Conservation (phyloP, 1,140 invertebrate genomes). For the Drosophila watanabei region DNA sequence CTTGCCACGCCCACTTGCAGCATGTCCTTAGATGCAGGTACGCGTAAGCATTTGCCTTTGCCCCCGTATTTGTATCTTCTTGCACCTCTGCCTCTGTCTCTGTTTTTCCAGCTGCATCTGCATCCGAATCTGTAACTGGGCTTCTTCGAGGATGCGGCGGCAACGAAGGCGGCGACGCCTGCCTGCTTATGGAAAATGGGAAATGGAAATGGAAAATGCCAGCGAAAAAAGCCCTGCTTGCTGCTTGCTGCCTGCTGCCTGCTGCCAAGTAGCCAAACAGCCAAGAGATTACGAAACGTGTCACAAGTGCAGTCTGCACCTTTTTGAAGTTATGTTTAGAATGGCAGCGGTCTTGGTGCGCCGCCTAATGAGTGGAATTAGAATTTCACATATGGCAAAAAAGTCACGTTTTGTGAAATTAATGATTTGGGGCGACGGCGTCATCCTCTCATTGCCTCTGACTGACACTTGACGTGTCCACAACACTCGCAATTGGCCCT, state of each 20-base stretch:
- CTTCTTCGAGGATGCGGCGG: conserved; percentile 47
- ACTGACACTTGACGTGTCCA: conserved; percentile 51
- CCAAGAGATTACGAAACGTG: conserved; percentile 82
- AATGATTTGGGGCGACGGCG: conserved; percentile 77
- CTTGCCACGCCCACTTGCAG: conserved; percentile 17
- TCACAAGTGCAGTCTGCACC: conserved; percentile 83
- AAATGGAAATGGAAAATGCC: conserved; percentile 43
- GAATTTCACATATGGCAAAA: conserved; percentile 82
- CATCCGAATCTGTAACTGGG: conserved; percentile 53
- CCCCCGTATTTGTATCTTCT: conserved; percentile 40
- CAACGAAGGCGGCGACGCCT: not conserved
- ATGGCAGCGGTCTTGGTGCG: conserved; percentile 58
- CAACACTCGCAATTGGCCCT: conserved; percentile 20
- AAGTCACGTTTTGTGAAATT: conserved; percentile 81
- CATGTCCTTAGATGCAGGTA: conserved; percentile 67
- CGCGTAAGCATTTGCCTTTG: conserved; percentile 66
- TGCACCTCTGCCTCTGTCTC: conserved; percentile 14
- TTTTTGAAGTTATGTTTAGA: conserved; percentile 83
- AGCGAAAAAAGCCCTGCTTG: conserved; percentile 55
- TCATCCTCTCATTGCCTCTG: conserved; percentile 52
- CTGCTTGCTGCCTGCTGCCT: conserved; percentile 5
- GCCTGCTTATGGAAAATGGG: conserved; percentile 60
- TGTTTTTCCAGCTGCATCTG: conserved; percentile 47
- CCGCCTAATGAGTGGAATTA: conserved; percentile 80
- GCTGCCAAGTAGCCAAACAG: conserved; percentile 35